Percentiles rank a stretch among this genome's conserved stretches.
These are phyloP conservation scores for Brachyptera putata DNA, from an alignment of 2,888 invertebrate species.

Conservation along the genomic window DNA sequence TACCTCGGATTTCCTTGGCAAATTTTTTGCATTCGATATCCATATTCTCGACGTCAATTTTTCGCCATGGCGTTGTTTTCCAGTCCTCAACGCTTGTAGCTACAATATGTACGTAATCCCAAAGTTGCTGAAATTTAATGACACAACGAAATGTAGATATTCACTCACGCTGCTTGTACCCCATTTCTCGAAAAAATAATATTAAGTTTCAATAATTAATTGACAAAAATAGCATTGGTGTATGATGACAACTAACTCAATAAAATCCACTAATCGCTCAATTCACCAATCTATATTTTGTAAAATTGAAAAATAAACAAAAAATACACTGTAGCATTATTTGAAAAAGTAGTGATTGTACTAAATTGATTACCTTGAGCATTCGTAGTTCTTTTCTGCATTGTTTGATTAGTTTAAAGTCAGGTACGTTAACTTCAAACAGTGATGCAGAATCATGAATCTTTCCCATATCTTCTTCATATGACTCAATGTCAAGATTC, in stretches of 20 bases:
- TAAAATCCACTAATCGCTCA: background rate
- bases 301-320: background rate
- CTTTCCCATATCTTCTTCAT: conserved; percentile 81
- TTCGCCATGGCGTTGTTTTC: conserved; percentile 87
- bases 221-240: background rate
- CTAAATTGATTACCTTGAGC: conserved; percentile 72
- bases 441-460: conserved; percentile 87
- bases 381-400: conserved; percentile 86
- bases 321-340: background rate
- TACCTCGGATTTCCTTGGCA: conserved; percentile 81
- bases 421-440: conserved; percentile 92
- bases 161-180: background rate
- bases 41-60: conserved; percentile 97
- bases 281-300: no score
- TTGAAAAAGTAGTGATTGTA: background rate
- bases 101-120: conserved; percentile 92
- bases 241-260: background rate
- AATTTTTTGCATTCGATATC: conserved; percentile 98
- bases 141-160: background rate
- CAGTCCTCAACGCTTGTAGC: conserved; percentile 90
- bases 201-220: no score
- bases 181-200: background rate
- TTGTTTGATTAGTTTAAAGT: conserved; percentile 87
- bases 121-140: conserved; percentile 65
- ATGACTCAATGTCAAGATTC: conserved; percentile 67